Evolutionary conservation across 2,888 invertebrate species (phyloP), one percentile per base, ranked within the genome.

Genomic region (Leptinotarsa tumamoca): DNA sequence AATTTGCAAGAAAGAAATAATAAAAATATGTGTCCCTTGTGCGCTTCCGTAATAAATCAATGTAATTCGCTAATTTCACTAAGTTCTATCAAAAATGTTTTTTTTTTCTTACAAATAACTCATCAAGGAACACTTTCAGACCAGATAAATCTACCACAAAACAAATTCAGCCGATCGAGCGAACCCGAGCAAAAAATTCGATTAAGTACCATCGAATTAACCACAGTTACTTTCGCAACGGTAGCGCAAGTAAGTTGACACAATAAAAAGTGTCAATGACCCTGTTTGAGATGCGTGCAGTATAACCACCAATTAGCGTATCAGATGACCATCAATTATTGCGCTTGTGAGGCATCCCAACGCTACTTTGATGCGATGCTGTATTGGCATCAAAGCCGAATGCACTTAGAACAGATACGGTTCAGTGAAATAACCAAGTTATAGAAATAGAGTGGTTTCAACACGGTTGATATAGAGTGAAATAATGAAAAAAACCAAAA

Each of bases 241-340:
- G n/a, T 17, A 51, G 10, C 27, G 23, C 68, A 67, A 68, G 4
- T 51, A n/a, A 54, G 33, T 69, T 69, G 69, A 13, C 15, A 13
- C 7, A 23, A 58, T 54, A 72, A 72, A 78, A 76, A 73, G 75
- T 76, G 78, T 78, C 78, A 78, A 78, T 71, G 76, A 80, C 75
- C 78, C 67, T 74, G 75, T 61, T 70, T 74, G 67, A 75, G 71
- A 63, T 75, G 78, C 78, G 77, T 78, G 72, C 76, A 80, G 80
- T 77, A 75, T 67, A 72, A 61, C 61, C 76, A 72, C 77, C 81
- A 81, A 82, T 83, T 82, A 83, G 73, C 78, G 73, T 73, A 79
- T 78, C 80, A 82, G 80, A 81, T 80, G 79, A 80, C 80, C 82
- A 77, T 80, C 81, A 80, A 82, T 82, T 80, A 80, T 81, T 79